These are phyloP conservation scores for Agrochola macilenta DNA, from an alignment of 2,888 invertebrate species.

Conservation along the genomic window DNA sequence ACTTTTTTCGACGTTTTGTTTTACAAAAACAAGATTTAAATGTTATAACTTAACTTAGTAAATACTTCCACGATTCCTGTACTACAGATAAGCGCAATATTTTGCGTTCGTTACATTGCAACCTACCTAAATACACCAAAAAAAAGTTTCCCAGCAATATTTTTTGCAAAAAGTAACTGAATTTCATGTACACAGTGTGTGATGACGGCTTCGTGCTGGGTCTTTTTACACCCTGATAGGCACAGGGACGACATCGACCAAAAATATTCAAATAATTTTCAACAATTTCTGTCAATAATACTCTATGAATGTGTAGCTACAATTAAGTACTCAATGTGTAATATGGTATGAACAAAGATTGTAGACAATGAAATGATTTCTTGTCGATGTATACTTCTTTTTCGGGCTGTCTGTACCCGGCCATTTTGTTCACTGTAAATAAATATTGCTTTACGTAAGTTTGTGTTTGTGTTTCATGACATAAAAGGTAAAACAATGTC, in stretches of 20 bases:
- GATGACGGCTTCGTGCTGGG: no score
- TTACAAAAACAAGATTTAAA: no score
- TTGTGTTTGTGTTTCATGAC: constrained; percentile 54
- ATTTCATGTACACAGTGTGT: background rate
- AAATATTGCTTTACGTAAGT: constrained; percentile 75
- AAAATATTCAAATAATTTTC: background rate
- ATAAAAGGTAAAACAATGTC: constrained; percentile 54
- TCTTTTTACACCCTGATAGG: no score
- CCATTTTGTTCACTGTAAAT: constrained; percentile 74
- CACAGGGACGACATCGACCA: no score
- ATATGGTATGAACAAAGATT: background rate
- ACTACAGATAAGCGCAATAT: no score
- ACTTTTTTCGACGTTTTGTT: background rate
- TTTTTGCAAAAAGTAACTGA: background rate
- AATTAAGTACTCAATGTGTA: background rate
- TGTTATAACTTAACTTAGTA: no score
- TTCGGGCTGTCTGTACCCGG: background rate
- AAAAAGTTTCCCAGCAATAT: background rate
- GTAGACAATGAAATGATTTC: background rate
- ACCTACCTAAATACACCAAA: background rate
- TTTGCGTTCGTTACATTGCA: background rate
- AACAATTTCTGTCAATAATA: background rate
- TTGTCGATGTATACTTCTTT: background rate
- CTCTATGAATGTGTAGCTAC: background rate
- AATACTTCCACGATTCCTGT: no score